Base-by-base conservation (phyloP, 2,797 vertebrate species). In the Crenichthys baileyi region DNA sequence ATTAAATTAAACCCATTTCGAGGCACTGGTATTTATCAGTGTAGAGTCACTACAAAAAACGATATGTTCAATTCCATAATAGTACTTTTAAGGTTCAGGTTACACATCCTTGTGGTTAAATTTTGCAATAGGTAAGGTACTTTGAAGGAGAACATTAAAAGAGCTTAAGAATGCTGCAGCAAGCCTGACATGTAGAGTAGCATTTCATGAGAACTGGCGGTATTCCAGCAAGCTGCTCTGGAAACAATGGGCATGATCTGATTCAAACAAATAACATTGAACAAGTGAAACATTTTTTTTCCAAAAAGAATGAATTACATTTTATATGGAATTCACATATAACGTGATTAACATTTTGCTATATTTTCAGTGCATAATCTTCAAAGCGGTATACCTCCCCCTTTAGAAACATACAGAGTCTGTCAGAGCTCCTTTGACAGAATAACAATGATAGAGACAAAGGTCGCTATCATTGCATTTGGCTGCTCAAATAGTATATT, bases 401-500 rank as follows among this genome's bases (percentile, higher is more conserved):
- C 46, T 76, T 67, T 41, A 73, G 56, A 55, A 31, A 9, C 0
- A 5, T 22, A 41, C 1, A 44, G 36, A 41, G 22, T 39, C 20
- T 79, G 61, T 71, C 82, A 68, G 63, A 73, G 44, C 4, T 41
- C 48, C 29, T 29, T 50, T 79, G 82, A 88, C 83, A 84, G 46
- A 79, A 72, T 77, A 70, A 78, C 78, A 84, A 61, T 36, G 71
- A 65, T 11, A 7, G 55, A 24, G 60, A 67, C 83, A 85, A 79
- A 87, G 82, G 85, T 85, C 36, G 36, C 36, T 36, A 36, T 36
- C 36, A 36, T 36, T 36, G 36, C 36, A 36, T 36, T 36, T 36
- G 36, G 36, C 36, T 36, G 36, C 36, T 36, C 76, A 85, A 82
- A 82, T 3, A 39, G 60, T 6, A 1, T 15, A 53, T 46, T 39